A percentile compares a stretch with the other conserved stretches of the same genome.
phyloP scores from a whole-genome alignment of 64 coral and sea anemone genomes.

The Hydrozoanthus tunicans region DNA sequence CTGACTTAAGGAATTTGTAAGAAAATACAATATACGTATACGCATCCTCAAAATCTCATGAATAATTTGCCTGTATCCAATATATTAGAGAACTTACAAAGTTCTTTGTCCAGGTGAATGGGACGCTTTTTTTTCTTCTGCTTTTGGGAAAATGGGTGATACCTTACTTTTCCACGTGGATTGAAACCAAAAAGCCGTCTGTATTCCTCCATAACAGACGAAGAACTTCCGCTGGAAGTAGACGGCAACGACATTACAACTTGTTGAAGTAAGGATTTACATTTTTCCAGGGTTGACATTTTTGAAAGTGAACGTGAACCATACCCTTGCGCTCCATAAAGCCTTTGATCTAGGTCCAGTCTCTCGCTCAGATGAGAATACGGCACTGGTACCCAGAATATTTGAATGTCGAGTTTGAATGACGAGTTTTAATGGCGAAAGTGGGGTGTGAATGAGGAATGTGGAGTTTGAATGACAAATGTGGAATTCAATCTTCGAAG shows the following conservation, averaged over 20 bases:
- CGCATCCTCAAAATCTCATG: no score
- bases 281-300: background rate
- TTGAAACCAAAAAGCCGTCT: constrained; percentile 20
- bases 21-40: no score
- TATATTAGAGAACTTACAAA: background rate
- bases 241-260: background rate
- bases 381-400: background rate
- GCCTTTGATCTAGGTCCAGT: background rate
- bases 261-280: background rate
- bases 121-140: constrained; percentile 1
- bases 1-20: no score
- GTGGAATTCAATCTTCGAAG: no score
- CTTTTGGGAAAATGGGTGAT: constrained; percentile 14
- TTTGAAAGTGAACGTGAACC: background rate
- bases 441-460: background rate
- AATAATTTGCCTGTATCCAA: no score
- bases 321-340: background rate
- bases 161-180: background rate
- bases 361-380: background rate
- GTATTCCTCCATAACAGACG: constrained; percentile 24
- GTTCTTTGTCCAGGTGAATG: constrained; percentile 1
- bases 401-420: background rate
- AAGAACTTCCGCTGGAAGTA: constrained; percentile 1
- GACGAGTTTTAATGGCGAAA: background rate
- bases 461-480: background rate